These are phyloP conservation scores for Sorex araneus DNA, from an alignment of 2,113 vertebrate genomes.

Conservation along the genomic window DNA sequence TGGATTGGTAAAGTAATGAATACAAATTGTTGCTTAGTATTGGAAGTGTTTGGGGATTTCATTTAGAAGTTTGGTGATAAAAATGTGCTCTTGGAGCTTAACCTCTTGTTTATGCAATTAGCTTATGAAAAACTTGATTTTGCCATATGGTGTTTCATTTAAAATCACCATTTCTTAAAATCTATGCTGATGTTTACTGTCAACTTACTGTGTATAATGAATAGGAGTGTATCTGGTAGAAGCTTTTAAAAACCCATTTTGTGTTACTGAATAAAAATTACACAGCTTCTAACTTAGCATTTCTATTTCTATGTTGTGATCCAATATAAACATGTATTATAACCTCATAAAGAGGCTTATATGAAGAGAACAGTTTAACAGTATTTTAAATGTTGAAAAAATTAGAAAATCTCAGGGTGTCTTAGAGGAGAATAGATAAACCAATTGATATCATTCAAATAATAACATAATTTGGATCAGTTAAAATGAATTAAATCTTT, in stretches of 20 bases:
- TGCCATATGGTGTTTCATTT: no score
- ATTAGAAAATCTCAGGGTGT: neutral
- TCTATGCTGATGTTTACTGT: no score
- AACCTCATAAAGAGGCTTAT: neutral
- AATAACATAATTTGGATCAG: neutral
- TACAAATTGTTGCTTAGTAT: neutral
- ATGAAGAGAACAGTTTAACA: neutral
- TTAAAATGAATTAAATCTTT: neutral
- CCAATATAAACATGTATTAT: neutral
- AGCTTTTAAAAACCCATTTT: neutral
- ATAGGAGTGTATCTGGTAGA: neutral
- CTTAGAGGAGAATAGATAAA: neutral
- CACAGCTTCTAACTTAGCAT: neutral
- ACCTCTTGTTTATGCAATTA: no score
- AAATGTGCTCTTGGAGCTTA: no score
- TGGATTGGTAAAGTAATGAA: neutral
- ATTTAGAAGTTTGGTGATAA: neutral
- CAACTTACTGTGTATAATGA: neutral
- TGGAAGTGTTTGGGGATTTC: neutral
- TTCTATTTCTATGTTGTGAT: neutral
- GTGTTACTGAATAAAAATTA: neutral
- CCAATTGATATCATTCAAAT: neutral
- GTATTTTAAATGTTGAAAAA: neutral
- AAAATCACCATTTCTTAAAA: no score
- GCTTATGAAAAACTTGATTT: no score